A percentile compares a stretch with the other conserved stretches of the same genome.
phyloP scores from a whole-genome alignment of 2,888 invertebrate genomes.

The Mantis religiosa region DNA sequence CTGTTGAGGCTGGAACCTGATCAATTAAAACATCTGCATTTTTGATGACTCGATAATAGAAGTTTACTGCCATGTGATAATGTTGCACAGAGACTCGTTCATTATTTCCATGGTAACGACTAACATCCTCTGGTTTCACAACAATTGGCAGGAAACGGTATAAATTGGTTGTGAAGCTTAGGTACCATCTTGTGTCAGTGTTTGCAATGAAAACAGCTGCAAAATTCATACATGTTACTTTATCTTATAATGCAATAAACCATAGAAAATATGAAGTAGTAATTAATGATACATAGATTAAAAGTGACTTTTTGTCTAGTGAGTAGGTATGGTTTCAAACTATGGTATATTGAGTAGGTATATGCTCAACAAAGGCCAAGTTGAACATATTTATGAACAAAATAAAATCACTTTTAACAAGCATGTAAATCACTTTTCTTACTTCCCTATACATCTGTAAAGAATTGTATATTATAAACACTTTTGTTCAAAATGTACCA shows the following conservation, averaged over 20 bases:
- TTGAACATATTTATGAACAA: too few species aligned
- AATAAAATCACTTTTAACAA: too few species aligned
- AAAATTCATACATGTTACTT: background rate
- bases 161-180: conserved; percentile 42
- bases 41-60: conserved; percentile 46
- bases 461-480: too few species aligned
- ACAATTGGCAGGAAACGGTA: conserved; percentile 46
- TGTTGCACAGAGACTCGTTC: conserved; percentile 47
- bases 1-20: conserved; percentile 28
- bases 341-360: too few species aligned
- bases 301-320: too few species aligned
- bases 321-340: too few species aligned
- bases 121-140: conserved; percentile 37
- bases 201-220: conserved; percentile 41
- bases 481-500: too few species aligned
- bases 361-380: too few species aligned
- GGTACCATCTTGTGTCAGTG: conserved; percentile 48
- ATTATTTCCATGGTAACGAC: conserved; percentile 48
- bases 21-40: conserved; percentile 41
- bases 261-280: too few species aligned
- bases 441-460: too few species aligned
- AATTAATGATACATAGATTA: too few species aligned
- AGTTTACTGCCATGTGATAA: conserved; percentile 46
- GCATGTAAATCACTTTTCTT: too few species aligned
- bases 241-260: background rate